Evolutionary conservation across 2,888 invertebrate species (phyloP).

Genomic region (Callinectes sapidus): DNA sequence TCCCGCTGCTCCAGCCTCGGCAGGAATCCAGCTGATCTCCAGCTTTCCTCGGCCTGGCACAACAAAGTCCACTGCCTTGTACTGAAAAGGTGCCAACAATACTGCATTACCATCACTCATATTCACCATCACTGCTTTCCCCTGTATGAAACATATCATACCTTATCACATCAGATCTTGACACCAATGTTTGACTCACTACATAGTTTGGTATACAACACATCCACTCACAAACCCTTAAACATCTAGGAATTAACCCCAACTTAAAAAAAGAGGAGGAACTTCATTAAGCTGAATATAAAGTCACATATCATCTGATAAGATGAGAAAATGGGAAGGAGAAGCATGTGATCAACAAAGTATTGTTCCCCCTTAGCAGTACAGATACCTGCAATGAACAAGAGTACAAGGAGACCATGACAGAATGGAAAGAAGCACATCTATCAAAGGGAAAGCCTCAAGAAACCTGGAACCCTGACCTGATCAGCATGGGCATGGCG

Average conservation of each 20-base stretch:
- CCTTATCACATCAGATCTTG: neutral
- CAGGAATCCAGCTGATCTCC: slow-evolving; percentile 87
- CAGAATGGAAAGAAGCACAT: neutral
- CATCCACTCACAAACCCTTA: neutral
- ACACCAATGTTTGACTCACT: neutral
- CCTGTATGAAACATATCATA: neutral
- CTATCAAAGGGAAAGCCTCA: neutral
- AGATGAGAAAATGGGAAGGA: neutral
- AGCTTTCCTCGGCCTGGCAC: slow-evolving; percentile 93
- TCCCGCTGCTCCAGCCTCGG: slow-evolving; percentile 78
- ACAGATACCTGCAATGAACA: neutral
- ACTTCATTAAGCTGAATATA: neutral
- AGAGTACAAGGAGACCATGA: neutral
- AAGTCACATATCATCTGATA: neutral
- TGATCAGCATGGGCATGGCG: slow-evolving; percentile 98
- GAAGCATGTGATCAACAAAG: neutral
- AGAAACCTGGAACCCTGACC: slow-evolving; percentile 18
- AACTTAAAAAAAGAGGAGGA: neutral
- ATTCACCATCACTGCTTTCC: neutral
- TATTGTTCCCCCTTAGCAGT: neutral
- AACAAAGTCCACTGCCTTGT: slow-evolving; percentile 97
- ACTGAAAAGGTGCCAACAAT: slow-evolving; percentile 76
- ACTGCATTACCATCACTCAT: neutral
- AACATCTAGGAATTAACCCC: neutral
- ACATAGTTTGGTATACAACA: neutral